Evolutionary conservation across 2,113 vertebrate genomes (phyloP).

Genomic region (Corvus cornix): DNA sequence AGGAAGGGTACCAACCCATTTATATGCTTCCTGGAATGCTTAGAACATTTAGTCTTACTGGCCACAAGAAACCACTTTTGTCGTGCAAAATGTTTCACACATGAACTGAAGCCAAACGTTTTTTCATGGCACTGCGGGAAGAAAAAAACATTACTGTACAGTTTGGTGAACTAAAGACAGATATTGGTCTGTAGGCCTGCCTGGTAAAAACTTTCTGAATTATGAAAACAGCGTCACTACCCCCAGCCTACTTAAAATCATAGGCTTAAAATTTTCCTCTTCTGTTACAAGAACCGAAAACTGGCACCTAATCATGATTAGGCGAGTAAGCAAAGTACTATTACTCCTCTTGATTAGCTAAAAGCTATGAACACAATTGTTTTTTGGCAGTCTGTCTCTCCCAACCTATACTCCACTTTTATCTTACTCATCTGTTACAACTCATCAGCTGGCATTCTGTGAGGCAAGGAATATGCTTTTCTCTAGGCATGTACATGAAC

Average conservation of each 20-base stretch:
- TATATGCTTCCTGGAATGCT: constrained; percentile 39
- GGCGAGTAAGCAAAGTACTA: not conserved
- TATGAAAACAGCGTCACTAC: not conserved
- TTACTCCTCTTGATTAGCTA: not conserved
- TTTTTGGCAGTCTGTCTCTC: not conserved
- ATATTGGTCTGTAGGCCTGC: not conserved
- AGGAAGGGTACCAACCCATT: constrained; percentile 4
- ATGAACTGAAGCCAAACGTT: not conserved
- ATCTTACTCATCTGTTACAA: not conserved
- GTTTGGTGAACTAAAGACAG: not conserved
- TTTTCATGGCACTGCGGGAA: constrained; percentile 4
- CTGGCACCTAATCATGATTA: not conserved
- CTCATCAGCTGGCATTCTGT: not conserved
- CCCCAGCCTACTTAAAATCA: not conserved
- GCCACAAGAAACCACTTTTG: constrained; percentile 21
- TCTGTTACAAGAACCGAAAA: not conserved
- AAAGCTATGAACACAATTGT: not conserved
- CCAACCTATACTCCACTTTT: not conserved
- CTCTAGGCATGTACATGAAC: not conserved
- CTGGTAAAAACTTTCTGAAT: not conserved
- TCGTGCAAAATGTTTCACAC: constrained; percentile 39
- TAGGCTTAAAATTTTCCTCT: not conserved
- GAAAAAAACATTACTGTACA: not conserved
- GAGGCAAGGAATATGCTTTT: not conserved
- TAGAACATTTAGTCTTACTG: constrained; percentile 27